phyloP scores from a whole-genome alignment of 2,888 invertebrate species.

The Eupelmus urozonus region DNA sequence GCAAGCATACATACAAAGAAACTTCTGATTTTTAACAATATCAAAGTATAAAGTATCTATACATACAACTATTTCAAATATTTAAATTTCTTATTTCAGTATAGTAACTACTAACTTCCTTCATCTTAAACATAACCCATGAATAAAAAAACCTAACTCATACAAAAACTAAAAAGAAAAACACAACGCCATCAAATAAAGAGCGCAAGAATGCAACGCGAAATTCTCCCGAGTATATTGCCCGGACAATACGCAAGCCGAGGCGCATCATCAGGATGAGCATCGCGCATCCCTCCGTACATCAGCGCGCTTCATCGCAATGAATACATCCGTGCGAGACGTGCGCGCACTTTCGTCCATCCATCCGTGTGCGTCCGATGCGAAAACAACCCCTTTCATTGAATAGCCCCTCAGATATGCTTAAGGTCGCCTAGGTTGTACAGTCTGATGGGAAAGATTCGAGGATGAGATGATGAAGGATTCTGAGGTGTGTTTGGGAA shows the following conservation, averaged over 20 bases:
- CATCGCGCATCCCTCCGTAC: not conserved
- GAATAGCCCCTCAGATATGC: not conserved
- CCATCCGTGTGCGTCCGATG: constrained; percentile 6
- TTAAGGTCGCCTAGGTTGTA: constrained; percentile 6
- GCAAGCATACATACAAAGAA: too few species aligned
- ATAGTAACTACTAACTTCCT: too few species aligned
- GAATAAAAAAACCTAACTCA: too few species aligned
- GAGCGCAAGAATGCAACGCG: not conserved
- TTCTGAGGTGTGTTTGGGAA: too few species aligned
- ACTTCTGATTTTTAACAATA: too few species aligned
- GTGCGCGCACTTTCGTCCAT: not conserved
- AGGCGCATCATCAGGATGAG: not conserved
- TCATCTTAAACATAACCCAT: too few species aligned
- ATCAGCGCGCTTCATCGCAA: constrained; percentile 8
- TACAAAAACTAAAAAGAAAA: too few species aligned
- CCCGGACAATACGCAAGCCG: not conserved
- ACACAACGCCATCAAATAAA: not conserved
- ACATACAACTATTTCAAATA: too few species aligned
- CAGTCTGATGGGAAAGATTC: constrained; percentile 24
- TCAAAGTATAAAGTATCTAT: too few species aligned
- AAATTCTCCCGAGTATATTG: not conserved
- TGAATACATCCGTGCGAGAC: constrained; percentile 27
- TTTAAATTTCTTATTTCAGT: too few species aligned
- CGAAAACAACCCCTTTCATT: constrained; percentile 33
- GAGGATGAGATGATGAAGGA: too few species aligned